phyloP scores from a whole-genome alignment of 2,797 vertebrate species.

The Vireo griseus region DNA sequence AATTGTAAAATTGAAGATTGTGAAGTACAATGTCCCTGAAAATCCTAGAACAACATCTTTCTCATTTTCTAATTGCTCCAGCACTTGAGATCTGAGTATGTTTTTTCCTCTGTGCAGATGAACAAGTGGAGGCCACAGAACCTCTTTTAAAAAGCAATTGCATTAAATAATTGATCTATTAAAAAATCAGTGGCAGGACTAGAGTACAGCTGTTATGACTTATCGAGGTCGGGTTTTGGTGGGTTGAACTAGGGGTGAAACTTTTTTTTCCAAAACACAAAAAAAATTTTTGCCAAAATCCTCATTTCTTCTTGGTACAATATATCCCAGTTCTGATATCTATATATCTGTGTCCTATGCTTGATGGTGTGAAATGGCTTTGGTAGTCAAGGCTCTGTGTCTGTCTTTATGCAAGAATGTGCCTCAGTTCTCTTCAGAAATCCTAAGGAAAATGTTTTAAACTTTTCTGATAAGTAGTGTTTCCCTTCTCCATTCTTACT shows the following conservation, averaged over 20 bases:
- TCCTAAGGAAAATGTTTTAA: not conserved
- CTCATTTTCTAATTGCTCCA: conserved; percentile 72
- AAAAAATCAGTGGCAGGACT: not conserved
- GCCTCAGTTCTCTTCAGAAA: not conserved
- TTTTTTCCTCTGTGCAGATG: conserved; percentile 53
- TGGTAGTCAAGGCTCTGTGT: not conserved
- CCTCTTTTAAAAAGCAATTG: conserved; percentile 69
- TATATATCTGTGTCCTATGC: not conserved
- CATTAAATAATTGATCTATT: conserved; percentile 66
- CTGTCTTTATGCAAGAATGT: not conserved
- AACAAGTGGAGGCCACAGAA: conserved; percentile 63
- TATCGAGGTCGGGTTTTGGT: not conserved
- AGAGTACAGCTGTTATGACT: not conserved
- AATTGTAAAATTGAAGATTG: conserved; percentile 75
- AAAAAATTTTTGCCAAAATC: not conserved
- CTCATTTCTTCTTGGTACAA: not conserved
- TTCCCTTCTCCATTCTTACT: not conserved
- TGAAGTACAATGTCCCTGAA: conserved; percentile 77
- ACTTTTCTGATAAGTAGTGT: not conserved
- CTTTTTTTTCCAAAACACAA: not conserved
- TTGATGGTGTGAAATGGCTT: not conserved
- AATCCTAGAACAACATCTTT: conserved; percentile 61
- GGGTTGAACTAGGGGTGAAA: not conserved
- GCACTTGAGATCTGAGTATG: conserved; percentile 74
- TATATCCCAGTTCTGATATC: not conserved